Base-by-base conservation (phyloP, 2,797 vertebrate species). In the Parauchenoglanis punctatus region DNA sequence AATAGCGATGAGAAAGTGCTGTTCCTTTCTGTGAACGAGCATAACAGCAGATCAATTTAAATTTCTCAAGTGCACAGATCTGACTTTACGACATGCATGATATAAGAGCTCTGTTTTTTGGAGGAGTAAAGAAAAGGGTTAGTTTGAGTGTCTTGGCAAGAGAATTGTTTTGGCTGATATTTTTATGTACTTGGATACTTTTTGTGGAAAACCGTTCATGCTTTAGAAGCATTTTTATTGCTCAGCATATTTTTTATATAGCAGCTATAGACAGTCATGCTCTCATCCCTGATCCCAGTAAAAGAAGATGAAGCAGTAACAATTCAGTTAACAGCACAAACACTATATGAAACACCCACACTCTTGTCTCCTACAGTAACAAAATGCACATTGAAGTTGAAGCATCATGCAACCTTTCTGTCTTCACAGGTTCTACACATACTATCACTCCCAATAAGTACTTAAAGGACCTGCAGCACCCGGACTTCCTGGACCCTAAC, bases 391-490 rank as follows among this genome's bases (percentile, higher is more conserved):
- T 78, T 85, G 84, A 7, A 84, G 65, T 54, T 28, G 76, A 84
- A 70, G 91, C 81, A 93, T 81, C 54, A 84, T 88, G 89, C 59
- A 95, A 94, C 89, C 92, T 95, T 95, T 96, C 95, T 95, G 95
- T 94, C 93, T 94, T 93, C 87, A 11, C 96, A 99, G 98, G 98
- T 93, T 97, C 97, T 94, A 98, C 97, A 92, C 97, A 99, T 92
- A 97, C 97, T 93, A 95, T 98, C 92, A 99, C 97, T 91, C 98
- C 98, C 89, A 96, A 95, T 92, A 99, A 97, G 94, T 99, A 98
- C 96, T 96, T 99, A 92, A 98, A 97, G 96, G 97, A 98, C 93
- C 97, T 99, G 92, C 98, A 98, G 95, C 98, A 99, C 95, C 96
- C 96, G 92, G 98, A 99, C 96, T 99, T 99, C 96, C 93, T 97